Evolutionary conservation across 2,888 invertebrate genomes (phyloP).

Genomic region (Melinopterus prodromus): DNA sequence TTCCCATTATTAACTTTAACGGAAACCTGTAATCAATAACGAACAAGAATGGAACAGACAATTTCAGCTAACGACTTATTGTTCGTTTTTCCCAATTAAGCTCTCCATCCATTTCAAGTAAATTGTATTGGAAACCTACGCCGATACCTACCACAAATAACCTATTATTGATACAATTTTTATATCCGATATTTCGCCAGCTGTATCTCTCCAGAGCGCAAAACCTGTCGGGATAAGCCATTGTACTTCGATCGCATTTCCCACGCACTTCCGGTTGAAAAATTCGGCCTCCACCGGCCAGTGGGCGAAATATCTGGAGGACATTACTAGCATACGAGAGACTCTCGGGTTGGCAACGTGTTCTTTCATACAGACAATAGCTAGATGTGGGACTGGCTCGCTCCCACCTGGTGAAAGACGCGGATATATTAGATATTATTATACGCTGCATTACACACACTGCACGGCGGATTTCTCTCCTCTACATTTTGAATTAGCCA

Average conservation of each 20-base stretch:
- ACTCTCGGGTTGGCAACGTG: not conserved
- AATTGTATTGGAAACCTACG: no score
- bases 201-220: not conserved
- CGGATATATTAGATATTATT: not conserved
- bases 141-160: no score
- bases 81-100: no score
- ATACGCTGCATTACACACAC: not conserved
- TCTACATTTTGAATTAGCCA: not conserved
- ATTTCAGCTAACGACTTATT: no score
- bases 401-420: not conserved
- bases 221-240: not conserved
- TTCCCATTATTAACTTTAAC: no score
- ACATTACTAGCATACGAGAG: not conserved
- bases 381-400: not conserved
- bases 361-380: not conserved
- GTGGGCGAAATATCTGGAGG: not conserved
- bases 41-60: no score
- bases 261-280: slow-evolving; percentile 4
- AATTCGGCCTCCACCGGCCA: not conserved
- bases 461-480: not conserved
- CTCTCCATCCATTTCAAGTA: no score
- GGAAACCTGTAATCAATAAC: no score
- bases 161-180: not conserved
- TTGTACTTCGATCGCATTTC: not conserved
- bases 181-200: not conserved